These are phyloP conservation scores for Kobus ellipsiprymnus DNA, from an alignment of 2,113 vertebrate species.

Conservation along the genomic window DNA sequence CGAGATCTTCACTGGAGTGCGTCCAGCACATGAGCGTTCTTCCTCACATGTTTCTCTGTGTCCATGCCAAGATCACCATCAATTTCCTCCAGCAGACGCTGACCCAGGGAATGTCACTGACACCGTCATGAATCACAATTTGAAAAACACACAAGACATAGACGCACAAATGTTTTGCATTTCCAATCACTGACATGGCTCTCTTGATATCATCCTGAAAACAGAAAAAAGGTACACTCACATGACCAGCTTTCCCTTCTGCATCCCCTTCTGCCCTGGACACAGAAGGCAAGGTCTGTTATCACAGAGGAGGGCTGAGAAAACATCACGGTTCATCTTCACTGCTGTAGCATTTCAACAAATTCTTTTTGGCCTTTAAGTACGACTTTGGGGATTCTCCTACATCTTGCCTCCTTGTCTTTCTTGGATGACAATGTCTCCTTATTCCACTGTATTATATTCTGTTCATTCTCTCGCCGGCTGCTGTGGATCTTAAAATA, in stretches of 20 bases:
- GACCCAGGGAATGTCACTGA: fast-evolving
- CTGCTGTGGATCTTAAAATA: conserved; percentile 68
- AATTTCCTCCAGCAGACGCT: fast-evolving
- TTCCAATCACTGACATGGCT: background rate
- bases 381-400: conserved; percentile 29
- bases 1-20: fast-evolving
- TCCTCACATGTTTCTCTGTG: fast-evolving
- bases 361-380: background rate
- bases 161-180: conserved; percentile 41
- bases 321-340: fast-evolving
- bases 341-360: fast-evolving
- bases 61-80: too few species aligned
- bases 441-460: conserved; percentile 19
- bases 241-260: conserved; percentile 50
- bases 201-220: conserved; percentile 18
- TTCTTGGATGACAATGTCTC: conserved; percentile 55
- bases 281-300: fast-evolving
- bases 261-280: background rate
- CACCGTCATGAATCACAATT: conserved; percentile 31
- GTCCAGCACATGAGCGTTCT: fast-evolving
- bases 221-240: background rate
- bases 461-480: conserved; percentile 29
- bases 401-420: background rate
- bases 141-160: conserved; percentile 44
- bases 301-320: too few species aligned